Evolutionary conservation across 1,140 invertebrate genomes (phyloP).

Genomic region (Arctopsyche grandis): DNA sequence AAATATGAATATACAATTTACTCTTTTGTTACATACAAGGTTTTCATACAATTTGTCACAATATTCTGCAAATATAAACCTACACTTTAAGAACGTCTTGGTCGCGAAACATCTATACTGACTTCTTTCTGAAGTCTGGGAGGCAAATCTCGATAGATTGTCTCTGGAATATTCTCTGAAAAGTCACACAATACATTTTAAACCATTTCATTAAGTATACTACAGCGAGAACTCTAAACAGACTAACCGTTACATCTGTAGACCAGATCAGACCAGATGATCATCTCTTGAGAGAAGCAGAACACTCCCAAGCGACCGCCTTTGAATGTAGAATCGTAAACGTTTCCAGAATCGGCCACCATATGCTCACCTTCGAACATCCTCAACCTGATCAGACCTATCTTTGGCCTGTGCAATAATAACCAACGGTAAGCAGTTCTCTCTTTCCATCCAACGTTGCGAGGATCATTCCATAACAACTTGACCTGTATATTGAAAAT

Average conservation of each 20-base stretch:
- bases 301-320: conserved; percentile 94
- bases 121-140: conserved; percentile 74
- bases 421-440: conserved; percentile 94
- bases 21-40: background rate
- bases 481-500: conserved; percentile 71
- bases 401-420: conserved; percentile 88
- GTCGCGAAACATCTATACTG: conserved; percentile 67
- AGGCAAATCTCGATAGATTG: conserved; percentile 83
- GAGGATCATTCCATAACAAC: conserved; percentile 93
- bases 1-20: background rate
- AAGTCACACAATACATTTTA: conserved; percentile 49
- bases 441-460: conserved; percentile 90
- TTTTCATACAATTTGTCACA: background rate
- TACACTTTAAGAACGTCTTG: conserved; percentile 18
- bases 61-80: background rate
- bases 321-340: conserved; percentile 88
- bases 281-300: conserved; percentile 96
- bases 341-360: conserved; percentile 91
- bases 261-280: conserved; percentile 96
- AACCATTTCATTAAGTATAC: background rate
- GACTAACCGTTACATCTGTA: conserved; percentile 90
- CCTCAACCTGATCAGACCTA: conserved; percentile 90
- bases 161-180: conserved; percentile 84
- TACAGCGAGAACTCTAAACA: background rate
- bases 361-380: conserved; percentile 88